Conservation (phyloP, 2,888 invertebrate species). For the Malacosoma neustria region DNA sequence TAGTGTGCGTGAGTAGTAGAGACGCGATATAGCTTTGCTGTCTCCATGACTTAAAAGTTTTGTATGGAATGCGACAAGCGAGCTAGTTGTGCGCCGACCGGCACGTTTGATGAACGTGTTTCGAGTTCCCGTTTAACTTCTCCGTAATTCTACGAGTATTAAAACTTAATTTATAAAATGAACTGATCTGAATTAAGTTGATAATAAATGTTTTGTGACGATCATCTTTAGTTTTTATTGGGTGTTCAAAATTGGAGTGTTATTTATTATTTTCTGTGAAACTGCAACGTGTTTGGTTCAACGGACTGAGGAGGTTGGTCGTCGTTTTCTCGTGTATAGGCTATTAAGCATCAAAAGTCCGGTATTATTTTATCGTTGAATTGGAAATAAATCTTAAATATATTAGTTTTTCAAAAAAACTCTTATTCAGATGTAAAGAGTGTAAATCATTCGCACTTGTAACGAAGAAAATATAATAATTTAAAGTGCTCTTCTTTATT, state of each 20-base stretch:
- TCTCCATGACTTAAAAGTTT: conserved; percentile 75
- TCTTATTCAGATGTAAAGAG: no score
- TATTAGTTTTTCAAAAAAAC: background rate
- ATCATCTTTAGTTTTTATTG: conserved; percentile 33
- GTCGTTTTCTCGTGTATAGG: conserved; percentile 52
- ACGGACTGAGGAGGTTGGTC: conserved; percentile 72
- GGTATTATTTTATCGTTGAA: conserved; percentile 30
- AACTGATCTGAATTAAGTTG: background rate
- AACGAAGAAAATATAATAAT: no score
- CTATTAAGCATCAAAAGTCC: conserved; percentile 49
- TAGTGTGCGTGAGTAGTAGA: conserved; percentile 70
- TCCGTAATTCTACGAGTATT: conserved; percentile 53
- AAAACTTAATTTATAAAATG: conserved; percentile 43
- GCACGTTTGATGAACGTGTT: conserved; percentile 52
- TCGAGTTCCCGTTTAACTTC: conserved; percentile 45
- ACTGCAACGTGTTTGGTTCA: conserved; percentile 73
- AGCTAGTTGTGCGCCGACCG: conserved; percentile 70
- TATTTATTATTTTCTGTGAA: conserved; percentile 63
- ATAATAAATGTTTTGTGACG: conserved; percentile 17
- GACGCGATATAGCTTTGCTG: conserved; percentile 75
- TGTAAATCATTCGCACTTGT: no score
- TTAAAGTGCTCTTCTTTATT: no score
- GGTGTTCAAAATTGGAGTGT: conserved; percentile 42
- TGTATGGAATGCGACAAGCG: conserved; percentile 59
- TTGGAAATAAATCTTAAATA: conserved; percentile 5